Evolutionary conservation across 2,113 vertebrate genomes (phyloP).

Genomic region (Microtus montanus): DNA sequence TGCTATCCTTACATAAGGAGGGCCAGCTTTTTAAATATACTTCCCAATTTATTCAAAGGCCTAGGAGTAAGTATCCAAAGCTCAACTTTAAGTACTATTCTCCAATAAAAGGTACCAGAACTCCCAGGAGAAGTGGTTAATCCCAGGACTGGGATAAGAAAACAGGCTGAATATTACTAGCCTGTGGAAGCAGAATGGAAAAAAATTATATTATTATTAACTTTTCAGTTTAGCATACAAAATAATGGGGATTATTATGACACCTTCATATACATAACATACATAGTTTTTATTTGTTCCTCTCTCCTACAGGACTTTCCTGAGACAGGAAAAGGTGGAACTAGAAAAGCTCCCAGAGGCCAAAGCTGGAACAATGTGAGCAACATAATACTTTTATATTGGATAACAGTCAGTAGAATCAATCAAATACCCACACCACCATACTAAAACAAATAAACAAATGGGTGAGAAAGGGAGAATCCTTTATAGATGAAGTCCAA

Average conservation of each 20-base stretch:
- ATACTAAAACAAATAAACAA: conserved; percentile 45
- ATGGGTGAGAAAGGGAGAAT: neutral
- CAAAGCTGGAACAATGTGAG: conserved; percentile 4
- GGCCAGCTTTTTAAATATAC: neutral
- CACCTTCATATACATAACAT: neutral
- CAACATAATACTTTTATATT: neutral
- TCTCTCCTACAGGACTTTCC: neutral
- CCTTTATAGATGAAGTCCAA: conserved; percentile 44
- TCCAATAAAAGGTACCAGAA: conserved; percentile 17
- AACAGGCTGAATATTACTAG: neutral
- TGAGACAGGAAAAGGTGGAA: neutral
- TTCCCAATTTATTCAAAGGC: neutral
- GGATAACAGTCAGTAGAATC: conserved; percentile 14
- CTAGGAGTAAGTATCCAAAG: neutral
- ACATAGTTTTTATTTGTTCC: neutral
- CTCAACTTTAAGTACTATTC: conserved; percentile 39
- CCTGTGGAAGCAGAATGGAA: neutral
- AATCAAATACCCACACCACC: neutral
- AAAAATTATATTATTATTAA: neutral
- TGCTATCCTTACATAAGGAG: neutral
- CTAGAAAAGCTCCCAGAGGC: neutral
- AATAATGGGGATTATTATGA: neutral
- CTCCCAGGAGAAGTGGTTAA: neutral
- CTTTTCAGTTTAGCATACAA: neutral
- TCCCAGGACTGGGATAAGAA: neutral